phyloP scores from a whole-genome alignment of 2,888 invertebrate genomes.

The Sisyra nigra region DNA sequence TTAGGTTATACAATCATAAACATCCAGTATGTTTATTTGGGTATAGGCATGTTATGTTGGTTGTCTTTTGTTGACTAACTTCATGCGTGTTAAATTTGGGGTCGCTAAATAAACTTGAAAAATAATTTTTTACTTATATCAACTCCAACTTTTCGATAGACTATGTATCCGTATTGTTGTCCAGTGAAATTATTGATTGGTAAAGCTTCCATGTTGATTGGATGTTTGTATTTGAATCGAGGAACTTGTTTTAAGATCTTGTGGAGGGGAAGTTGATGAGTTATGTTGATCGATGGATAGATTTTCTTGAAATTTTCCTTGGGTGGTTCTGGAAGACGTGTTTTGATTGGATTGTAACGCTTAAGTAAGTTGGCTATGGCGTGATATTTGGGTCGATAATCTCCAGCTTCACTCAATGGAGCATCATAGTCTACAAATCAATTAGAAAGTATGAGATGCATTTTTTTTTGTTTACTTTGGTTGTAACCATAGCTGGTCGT shows the following conservation, averaged over 20 bases:
- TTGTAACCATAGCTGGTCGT: slow-evolving; percentile 26
- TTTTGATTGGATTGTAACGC: slow-evolving; percentile 17
- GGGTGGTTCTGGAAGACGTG: slow-evolving; percentile 22
- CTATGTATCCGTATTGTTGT: slow-evolving; percentile 37
- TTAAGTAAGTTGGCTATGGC: slow-evolving; percentile 39
- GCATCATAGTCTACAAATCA: slow-evolving; percentile 66
- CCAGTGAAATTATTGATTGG: slow-evolving; percentile 28
- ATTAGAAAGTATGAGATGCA: background rate
- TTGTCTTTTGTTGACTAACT: no score
- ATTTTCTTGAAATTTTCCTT: slow-evolving; percentile 18
- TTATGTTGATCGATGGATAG: slow-evolving; percentile 19
- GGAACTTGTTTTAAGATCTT: background rate
- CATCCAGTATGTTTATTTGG: no score
- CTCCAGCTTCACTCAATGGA: slow-evolving; percentile 77
- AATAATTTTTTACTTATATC: slow-evolving; percentile 15
- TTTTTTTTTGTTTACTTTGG: no score
- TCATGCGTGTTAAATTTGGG: no score
- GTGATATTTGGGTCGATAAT: slow-evolving; percentile 70
- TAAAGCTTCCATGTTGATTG: slow-evolving; percentile 22
- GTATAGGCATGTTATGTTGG: no score
- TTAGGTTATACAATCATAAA: no score
- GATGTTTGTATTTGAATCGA: slow-evolving; percentile 8
- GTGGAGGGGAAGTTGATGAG: slow-evolving; percentile 6
- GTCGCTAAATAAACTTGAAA: background rate
- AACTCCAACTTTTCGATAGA: slow-evolving; percentile 28